These are phyloP conservation scores for Ganaspis sp. DNA, from an alignment of 1,140 invertebrate species.

Conservation along the genomic window DNA sequence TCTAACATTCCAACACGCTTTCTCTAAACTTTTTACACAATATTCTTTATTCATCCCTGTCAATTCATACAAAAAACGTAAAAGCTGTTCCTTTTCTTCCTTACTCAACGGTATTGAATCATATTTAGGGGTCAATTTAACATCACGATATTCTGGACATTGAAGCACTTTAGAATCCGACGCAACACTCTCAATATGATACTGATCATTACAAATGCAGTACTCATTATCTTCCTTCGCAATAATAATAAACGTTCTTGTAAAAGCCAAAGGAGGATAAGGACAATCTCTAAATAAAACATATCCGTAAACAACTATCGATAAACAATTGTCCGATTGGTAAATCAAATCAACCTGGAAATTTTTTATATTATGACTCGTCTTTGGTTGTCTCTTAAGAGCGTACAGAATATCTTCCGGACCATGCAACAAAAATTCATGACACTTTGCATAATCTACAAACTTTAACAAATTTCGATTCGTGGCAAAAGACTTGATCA, in stretches of 20 bases:
- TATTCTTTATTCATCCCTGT: constrained; percentile 68
- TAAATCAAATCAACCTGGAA: constrained; percentile 68
- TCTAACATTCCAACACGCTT: constrained; percentile 68
- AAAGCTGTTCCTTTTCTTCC: constrained; percentile 67
- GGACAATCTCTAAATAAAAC: constrained; percentile 65
- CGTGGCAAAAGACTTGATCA: constrained; percentile 63
- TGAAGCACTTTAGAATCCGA: constrained; percentile 44
- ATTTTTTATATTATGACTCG: constrained; percentile 64
- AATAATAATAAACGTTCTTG: constrained; percentile 68
- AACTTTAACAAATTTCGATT: constrained; percentile 73
- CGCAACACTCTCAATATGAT: constrained; percentile 65
- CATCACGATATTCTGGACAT: constrained; percentile 34
- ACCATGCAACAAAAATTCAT: constrained; percentile 69
- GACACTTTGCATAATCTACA: constrained; percentile 72
- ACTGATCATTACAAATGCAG: constrained; percentile 72
- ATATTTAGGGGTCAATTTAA: constrained; percentile 54
- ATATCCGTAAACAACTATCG: constrained; percentile 65
- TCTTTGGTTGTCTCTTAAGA: constrained; percentile 64
- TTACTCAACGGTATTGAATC: constrained; percentile 63
- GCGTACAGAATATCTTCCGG: constrained; percentile 69
- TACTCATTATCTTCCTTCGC: constrained; percentile 71
- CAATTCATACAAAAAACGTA: constrained; percentile 66
- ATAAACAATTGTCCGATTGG: constrained; percentile 55
- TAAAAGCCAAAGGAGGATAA: constrained; percentile 63
- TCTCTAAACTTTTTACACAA: constrained; percentile 63